Base-by-base conservation (phyloP, 92 coral and sea anemone genomes). In the Zoanthus sociatus region DNA sequence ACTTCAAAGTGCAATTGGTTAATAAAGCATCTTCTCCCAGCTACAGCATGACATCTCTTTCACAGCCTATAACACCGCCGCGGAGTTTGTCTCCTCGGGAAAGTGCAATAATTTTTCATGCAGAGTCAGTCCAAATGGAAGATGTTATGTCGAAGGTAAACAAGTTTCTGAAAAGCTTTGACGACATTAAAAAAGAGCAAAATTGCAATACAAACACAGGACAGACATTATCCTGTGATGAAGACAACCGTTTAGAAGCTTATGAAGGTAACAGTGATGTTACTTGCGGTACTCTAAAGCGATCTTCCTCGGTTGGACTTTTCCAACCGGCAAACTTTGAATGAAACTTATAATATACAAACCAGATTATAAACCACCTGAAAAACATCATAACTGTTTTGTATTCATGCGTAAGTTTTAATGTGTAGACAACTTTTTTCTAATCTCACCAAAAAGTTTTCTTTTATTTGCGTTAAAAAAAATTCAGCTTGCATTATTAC, bases 241-340 rank as follows among this genome's bases (percentile, higher is more conserved):
- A 37, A 3, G 42, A 33, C n/a, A 46, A 21, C 12, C 58, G 61
- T 2, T 53, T 87, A 9, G 89, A 88, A n/a, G 90, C 56, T 17
- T 90, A 87, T 42, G 33, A 70, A 45, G 93, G 86, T 8, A 55
- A 26, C 55, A 60, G 63, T 12, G 74, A 77, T 7, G 74, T 89
- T 13, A 61, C 9, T 16, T 83, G 84, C 15, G 61, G 61, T 3
- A 45, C 84, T 1, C 67, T 83, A 30, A 92, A 86, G 76, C 77
- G 89, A 81, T 73, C 88, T 53, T 87, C 91, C 7, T 63, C 85
- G 5, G 16, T 61, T 50, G 85, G 85, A 15, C 71, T 60, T 78
- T 92, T 92, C 60, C 95, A 92, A 78, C 95, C 95, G 54, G 84
- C 89, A 17, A 87, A 92, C 81, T 92, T 92, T 64, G 95, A 92